Percentiles rank a stretch among this genome's conserved stretches.
Conservation (phyloP, 1,140 invertebrate species). For the Lordiphosa clarofinis region DNA sequence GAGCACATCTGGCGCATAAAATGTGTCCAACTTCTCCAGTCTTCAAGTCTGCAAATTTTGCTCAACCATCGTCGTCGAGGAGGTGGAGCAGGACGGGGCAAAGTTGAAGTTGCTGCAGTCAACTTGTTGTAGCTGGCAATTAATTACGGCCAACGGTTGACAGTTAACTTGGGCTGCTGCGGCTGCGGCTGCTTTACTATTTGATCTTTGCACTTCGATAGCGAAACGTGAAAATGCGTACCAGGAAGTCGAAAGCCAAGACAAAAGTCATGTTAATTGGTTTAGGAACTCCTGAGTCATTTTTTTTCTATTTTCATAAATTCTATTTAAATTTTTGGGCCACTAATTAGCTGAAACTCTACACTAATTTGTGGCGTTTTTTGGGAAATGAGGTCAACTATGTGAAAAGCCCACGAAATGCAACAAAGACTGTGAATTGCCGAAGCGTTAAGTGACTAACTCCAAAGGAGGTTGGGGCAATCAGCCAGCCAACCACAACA, state of each 20-base stretch:
- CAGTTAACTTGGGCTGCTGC: conserved; percentile 44
- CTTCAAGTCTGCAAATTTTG: neutral
- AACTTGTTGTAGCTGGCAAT: conserved; percentile 61
- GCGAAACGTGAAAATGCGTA: conserved; percentile 32
- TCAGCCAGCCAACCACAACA: conserved; percentile 50
- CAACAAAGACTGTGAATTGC: conserved; percentile 37
- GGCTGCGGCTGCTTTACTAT: conserved; percentile 62
- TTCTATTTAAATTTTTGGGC: conserved; percentile 38
- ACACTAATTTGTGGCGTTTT: conserved; percentile 46
- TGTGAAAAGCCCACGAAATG: conserved; percentile 41
- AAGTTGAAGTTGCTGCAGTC: conserved; percentile 36
- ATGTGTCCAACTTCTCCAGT: conserved; percentile 34
- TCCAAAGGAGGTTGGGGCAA: conserved; percentile 35
- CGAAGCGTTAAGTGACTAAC: conserved; percentile 65
- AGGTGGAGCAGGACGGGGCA: conserved; percentile 15
- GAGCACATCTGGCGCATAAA: conserved; percentile 76
- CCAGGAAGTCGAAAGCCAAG: conserved; percentile 32
- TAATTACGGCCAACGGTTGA: conserved; percentile 58
- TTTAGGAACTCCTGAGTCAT: conserved; percentile 30
- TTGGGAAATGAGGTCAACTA: conserved; percentile 53
- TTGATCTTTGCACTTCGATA: conserved; percentile 75
- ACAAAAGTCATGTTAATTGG: conserved; percentile 60
- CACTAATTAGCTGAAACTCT: conserved; percentile 56
- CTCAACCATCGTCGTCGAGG: conserved; percentile 22
- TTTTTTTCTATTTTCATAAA: conserved; percentile 17